phyloP scores from a whole-genome alignment of 2,113 vertebrate genomes.

The Dolichallabes microphthalmus region DNA sequence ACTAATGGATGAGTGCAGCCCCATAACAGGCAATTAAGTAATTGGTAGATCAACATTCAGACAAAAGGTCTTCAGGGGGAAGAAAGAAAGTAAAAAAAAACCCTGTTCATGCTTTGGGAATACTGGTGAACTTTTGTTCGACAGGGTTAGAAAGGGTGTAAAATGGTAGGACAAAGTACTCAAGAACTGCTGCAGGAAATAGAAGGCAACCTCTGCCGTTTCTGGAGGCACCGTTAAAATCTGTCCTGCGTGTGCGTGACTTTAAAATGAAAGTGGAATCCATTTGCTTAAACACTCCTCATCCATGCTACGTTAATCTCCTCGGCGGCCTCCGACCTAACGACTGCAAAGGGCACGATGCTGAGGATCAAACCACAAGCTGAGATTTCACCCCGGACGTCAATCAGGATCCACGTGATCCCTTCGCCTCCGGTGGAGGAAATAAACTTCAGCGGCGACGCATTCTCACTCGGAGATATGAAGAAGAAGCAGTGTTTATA shows the following conservation, averaged over 20 bases:
- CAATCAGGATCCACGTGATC: constrained; percentile 65
- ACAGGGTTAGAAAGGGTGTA: not conserved
- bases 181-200: constrained; percentile 53
- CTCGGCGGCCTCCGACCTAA: constrained; percentile 59
- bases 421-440: not conserved
- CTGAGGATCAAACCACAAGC: constrained; percentile 66
- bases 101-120: constrained; percentile 19
- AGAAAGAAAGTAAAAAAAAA: not conserved
- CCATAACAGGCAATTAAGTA: constrained; percentile 67
- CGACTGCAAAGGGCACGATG: constrained; percentile 65
- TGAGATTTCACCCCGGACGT: constrained; percentile 63
- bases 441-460: not conserved
- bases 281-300: constrained; percentile 55
- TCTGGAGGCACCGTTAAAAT: constrained; percentile 56
- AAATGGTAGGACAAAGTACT: not conserved
- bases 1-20: constrained; percentile 59
- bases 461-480: not conserved
- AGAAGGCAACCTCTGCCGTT: constrained; percentile 58
- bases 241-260: constrained; percentile 4
- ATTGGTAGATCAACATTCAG: constrained; percentile 64
- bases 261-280: constrained; percentile 53
- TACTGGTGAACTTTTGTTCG: not conserved
- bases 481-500: not conserved
- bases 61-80: constrained; percentile 37
- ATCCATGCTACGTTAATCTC: constrained; percentile 60